Conservation (phyloP, 2,797 vertebrate genomes). For the Acipenser ruthenus region DNA sequence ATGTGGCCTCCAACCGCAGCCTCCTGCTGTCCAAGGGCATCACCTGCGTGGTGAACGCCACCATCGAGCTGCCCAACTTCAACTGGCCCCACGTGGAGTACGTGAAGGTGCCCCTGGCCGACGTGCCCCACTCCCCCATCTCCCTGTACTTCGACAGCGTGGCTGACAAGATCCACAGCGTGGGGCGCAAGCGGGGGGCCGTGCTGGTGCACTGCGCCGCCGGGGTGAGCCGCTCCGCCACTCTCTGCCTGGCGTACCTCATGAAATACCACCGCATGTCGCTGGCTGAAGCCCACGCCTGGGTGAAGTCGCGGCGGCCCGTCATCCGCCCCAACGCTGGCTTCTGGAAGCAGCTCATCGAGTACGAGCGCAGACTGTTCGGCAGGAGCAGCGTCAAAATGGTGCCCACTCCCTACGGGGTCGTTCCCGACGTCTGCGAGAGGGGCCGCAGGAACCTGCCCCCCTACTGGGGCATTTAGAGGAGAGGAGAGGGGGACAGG, state of each 20-base stretch:
- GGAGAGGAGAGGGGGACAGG: constrained; percentile 9
- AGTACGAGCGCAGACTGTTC: constrained; percentile 92
- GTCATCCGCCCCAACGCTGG: constrained; percentile 90
- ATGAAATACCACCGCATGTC: constrained; percentile 93
- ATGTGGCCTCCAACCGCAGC: constrained; percentile 88
- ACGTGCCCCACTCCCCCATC: constrained; percentile 90
- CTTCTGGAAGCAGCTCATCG: constrained; percentile 95
- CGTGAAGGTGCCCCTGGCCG: constrained; percentile 87
- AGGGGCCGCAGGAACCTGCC: constrained; percentile 83
- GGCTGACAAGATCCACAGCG: constrained; percentile 91
- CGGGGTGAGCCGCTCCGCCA: constrained; percentile 88
- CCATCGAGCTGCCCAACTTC: constrained; percentile 93
- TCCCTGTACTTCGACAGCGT: constrained; percentile 92
- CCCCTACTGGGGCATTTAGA: constrained; percentile 89
- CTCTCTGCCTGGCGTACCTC: constrained; percentile 91
- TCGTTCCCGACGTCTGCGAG: constrained; percentile 87
- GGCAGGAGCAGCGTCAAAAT: constrained; percentile 92
- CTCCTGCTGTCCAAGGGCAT: constrained; percentile 89
- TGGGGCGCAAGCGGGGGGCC: constrained; percentile 72
- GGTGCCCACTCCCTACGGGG: constrained; percentile 90
- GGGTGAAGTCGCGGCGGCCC: constrained; percentile 87
- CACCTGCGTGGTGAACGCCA: constrained; percentile 92
- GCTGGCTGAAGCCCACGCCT: constrained; percentile 87
- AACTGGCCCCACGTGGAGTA: constrained; percentile 97
- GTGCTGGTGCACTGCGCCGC: constrained; percentile 91